Evolutionary conservation across 2,113 vertebrate species (phyloP).

Genomic region (Strix aluco): DNA sequence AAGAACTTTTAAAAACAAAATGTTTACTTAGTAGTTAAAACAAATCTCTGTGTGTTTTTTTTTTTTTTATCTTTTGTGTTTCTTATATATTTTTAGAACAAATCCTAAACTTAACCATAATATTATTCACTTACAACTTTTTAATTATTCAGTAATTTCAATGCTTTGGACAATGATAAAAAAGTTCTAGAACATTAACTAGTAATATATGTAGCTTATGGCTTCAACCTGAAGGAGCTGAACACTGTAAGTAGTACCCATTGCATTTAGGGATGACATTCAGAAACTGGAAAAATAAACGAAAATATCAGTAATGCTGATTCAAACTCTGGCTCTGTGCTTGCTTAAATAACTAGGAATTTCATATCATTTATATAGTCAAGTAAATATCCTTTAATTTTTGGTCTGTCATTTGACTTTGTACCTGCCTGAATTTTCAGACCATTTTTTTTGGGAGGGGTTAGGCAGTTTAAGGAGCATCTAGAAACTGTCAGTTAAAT

Average conservation of each 20-base stretch:
- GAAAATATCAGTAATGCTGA: not conserved
- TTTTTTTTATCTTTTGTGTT: not conserved
- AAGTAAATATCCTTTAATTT: not conserved
- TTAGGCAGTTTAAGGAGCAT: not conserved
- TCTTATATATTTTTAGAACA: not conserved
- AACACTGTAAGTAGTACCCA: not conserved
- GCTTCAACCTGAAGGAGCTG: not conserved
- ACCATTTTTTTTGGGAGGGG: fast-evolving
- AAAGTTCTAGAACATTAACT: not conserved
- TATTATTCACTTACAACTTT: not conserved
- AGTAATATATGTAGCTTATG: not conserved
- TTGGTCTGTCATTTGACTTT: not conserved
- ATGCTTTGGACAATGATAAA: not conserved
- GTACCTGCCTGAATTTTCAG: not conserved
- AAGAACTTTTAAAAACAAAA: not conserved
- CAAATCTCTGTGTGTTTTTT: fast-evolving
- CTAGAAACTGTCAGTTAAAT: not conserved
- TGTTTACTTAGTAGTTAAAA: not conserved
- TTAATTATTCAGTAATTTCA: not conserved
- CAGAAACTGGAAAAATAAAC: not conserved
- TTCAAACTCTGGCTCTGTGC: not conserved
- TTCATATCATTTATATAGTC: not conserved
- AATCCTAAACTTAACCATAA: not conserved
- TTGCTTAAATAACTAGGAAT: not conserved
- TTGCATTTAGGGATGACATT: not conserved